Evolutionary conservation across 2,797 vertebrate genomes (phyloP), one percentile per base, ranked within the genome.

Genomic region (Podarcis lilfordi): DNA sequence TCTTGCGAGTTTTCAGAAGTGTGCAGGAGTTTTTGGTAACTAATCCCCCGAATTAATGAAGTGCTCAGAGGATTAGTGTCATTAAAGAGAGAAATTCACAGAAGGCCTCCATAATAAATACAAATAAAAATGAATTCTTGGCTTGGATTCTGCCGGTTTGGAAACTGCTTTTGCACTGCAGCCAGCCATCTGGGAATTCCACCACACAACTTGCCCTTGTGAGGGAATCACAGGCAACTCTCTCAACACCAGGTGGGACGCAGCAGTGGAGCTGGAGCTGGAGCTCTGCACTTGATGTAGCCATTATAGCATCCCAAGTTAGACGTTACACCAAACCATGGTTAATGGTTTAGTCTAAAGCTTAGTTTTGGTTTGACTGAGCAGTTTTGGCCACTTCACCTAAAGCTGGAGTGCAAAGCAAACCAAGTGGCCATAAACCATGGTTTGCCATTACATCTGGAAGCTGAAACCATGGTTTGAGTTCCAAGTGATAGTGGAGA

Each of bases 1-100:
- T 76, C 10, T 85, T 64, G 21, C 0, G 89, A 89, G 61, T 64
- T 77, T 81, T 88, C 79, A n/a, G 88, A 89, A 89, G 61, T 61
- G 74, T 81, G 86, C 79, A n/a, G 88, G 89, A 8, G 19, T 78
- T 59, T 86, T 69, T 79, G 85, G 27, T 7, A 85, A 43, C 76
- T 32, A 23, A 88, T 81, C 50, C 82, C 64, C 32, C 80, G 9
- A 43, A 25, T 76, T 45, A 86, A 81, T 77, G 61, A 72, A 55
- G 35, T n/a, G 69, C 40, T 69, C 1, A 1, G 87, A 87, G 82
- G 37, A 77, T 80, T 23, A 15, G 23, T 50, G 55, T 85, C 68
- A 80, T 43, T 29, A 82, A 89, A 75, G 81, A 27, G 19, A 68
- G 84, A 15, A 75, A 83, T 84, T 85, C 86, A 88, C 40, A 55